phyloP scores from a whole-genome alignment of 2,113 vertebrate species.

The Rhea americana region DNA sequence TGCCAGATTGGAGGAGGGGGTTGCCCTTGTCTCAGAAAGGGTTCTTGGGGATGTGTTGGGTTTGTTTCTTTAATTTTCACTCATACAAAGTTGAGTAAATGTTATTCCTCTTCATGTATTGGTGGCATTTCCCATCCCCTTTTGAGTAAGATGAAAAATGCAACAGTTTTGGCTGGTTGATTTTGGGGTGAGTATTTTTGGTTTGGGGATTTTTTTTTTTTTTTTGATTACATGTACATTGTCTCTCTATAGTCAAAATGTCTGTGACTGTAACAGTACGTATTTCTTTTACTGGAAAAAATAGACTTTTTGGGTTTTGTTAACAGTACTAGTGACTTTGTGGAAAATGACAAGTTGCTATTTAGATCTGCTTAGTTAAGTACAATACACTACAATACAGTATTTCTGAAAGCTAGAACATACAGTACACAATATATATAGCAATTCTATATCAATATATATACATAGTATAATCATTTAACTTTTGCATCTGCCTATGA shows the following conservation, averaged over 20 bases:
- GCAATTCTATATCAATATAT: slow-evolving; percentile 79
- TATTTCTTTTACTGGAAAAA: slow-evolving; percentile 79
- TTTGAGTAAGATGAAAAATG: slow-evolving; percentile 66
- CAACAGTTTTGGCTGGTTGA: slow-evolving; percentile 49
- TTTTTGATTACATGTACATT: slow-evolving; percentile 75
- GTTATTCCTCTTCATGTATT: slow-evolving; percentile 62
- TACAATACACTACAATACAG: slow-evolving; percentile 82
- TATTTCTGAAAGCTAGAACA: slow-evolving; percentile 83
- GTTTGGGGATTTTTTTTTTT: slow-evolving; percentile 42
- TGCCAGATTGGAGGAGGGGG: neutral
- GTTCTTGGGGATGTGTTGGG: neutral
- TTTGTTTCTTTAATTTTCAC: slow-evolving; percentile 44
- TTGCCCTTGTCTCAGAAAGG: slow-evolving; percentile 48
- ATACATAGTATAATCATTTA: slow-evolving; percentile 81
- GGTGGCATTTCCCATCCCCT: slow-evolving; percentile 46
- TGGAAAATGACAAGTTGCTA: slow-evolving; percentile 79
- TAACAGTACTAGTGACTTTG: slow-evolving; percentile 80
- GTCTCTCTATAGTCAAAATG: slow-evolving; percentile 78
- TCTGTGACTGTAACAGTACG: slow-evolving; percentile 77
- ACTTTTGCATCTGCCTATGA: slow-evolving; percentile 77
- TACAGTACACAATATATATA: slow-evolving; percentile 79
- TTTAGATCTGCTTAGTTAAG: slow-evolving; percentile 82
- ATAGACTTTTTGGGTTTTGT: slow-evolving; percentile 69
- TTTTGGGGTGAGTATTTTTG: slow-evolving; percentile 52
- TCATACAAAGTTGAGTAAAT: slow-evolving; percentile 56